These are phyloP conservation scores for Drosophila prolongata DNA, from an alignment of 2,888 invertebrate species.

Conservation along the genomic window DNA sequence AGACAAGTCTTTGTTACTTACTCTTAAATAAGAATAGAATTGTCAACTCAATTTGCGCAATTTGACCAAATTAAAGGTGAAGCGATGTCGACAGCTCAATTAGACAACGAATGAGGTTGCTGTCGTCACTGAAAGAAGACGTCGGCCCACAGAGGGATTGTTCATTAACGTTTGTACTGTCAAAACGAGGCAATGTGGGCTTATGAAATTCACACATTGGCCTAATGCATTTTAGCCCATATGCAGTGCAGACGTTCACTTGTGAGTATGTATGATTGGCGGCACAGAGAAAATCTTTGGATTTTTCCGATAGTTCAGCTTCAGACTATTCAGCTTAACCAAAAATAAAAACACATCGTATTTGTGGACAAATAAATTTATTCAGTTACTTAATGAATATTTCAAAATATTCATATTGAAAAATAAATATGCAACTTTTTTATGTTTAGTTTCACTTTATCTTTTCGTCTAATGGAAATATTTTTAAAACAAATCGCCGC, in stretches of 20 bases:
- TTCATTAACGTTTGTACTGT: slow-evolving; percentile 27
- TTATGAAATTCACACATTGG: slow-evolving; percentile 46
- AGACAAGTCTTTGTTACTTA: slow-evolving; percentile 9
- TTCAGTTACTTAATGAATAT: background rate
- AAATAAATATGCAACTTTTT: background rate
- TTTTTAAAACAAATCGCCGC: slow-evolving; percentile 74
- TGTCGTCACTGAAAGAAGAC: slow-evolving; percentile 20
- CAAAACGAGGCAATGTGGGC: slow-evolving; percentile 42
- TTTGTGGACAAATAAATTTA: too few relatives aligned
- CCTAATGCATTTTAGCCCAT: slow-evolving; percentile 15
- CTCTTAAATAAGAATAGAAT: slow-evolving; percentile 21
- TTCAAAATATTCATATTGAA: background rate
- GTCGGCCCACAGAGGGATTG: slow-evolving; percentile 13
- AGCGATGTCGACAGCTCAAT: slow-evolving; percentile 42
- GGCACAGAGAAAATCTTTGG: background rate
- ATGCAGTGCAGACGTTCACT: background rate
- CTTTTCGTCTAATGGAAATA: slow-evolving; percentile 51
- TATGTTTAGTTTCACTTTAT: background rate
- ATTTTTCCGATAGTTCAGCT: background rate
- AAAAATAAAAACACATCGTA: too few relatives aligned
- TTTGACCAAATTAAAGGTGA: slow-evolving; percentile 44
- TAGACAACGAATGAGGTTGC: slow-evolving; percentile 35
- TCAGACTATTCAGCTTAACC: background rate
- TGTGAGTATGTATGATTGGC: background rate
- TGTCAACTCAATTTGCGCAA: slow-evolving; percentile 48